Base-by-base conservation (phyloP, 2,113 vertebrate species). In the Poicephalus meyeri region DNA sequence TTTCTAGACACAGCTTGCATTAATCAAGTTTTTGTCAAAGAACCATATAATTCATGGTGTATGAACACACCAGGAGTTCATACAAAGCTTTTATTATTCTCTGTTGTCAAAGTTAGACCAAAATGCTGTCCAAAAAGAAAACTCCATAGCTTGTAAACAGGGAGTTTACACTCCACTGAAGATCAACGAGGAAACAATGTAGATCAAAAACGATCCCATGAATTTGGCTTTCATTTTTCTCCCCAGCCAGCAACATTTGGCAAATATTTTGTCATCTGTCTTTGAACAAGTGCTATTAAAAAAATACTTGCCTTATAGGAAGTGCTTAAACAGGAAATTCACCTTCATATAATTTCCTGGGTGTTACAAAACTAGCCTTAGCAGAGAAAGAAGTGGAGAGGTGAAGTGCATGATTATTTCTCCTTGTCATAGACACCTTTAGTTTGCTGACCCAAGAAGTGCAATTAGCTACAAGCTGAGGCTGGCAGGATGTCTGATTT, bases 251-350 rank as follows among this genome's bases (percentile, higher is more conserved):
- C 60, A 89, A 56, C 31, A 19, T 91, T 70, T 41, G 72, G 60
- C 52, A 39, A 78, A 20, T 63, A 47, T 50, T 78, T 87, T 90
- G 24, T 76, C 55, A 47, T 87, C 61, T 52, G 13, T 63, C 68
- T 90, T 89, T 88, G 63, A 94, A 73, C 78, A 97, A 96, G 93
- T 97, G 96, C 91, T 95, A 81, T 88, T 68, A 61, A 90, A 83
- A 82, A 64, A 44, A 69, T 19, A 7, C 47, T 71, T 91, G 86
- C 60, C 49, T 69, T 44, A 35, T 33, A 66, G 20, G 93, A 97
- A 97, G 96, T 97, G 94, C 95, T 97, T 95, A 80, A 91, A 72
- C 41, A 80, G 88, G 90, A 95, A 94, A 82, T 83, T 81, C 81
- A 68, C 50, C n/a, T 80, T 92, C 77, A 41, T 33, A 41, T 83